A percentile compares a stretch with the other conserved stretches of the same genome.
Evolutionary conservation across 1,140 invertebrate genomes (phyloP).

Genomic region (Hydropsyche tenuis): DNA sequence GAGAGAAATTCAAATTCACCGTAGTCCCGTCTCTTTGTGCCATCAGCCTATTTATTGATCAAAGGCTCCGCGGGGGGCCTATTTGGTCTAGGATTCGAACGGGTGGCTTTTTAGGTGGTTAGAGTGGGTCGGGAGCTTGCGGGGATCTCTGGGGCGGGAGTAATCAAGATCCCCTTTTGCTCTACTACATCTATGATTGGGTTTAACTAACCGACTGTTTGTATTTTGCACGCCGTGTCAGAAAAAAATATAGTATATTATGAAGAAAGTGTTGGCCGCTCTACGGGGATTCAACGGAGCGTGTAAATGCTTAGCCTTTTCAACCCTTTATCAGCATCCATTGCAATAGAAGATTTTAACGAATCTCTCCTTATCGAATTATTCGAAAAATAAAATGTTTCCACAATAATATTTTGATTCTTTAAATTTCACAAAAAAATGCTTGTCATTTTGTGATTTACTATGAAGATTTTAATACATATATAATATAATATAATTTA

Average conservation of each 20-base stretch:
- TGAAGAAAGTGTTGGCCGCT: constrained; percentile 42
- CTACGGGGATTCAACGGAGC: constrained; percentile 2
- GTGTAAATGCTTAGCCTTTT: constrained; percentile 25
- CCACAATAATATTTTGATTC: too few species aligned
- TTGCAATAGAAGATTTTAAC: too few species aligned
- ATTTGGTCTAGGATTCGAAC: constrained; percentile 17
- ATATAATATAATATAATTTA: too few species aligned
- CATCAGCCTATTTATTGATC: constrained; percentile 50
- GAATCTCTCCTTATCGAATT: too few species aligned
- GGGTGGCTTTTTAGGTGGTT: too few species aligned
- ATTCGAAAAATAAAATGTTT: too few species aligned
- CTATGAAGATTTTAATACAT: too few species aligned
- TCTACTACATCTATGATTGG: constrained; percentile 49
- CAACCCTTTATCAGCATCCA: neutral
- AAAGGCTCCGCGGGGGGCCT: constrained; percentile 37
- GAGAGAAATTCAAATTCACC: constrained; percentile 46
- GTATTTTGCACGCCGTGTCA: constrained; percentile 44
- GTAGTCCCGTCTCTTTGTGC: constrained; percentile 45
- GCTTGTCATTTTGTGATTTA: too few species aligned
- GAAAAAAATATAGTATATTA: constrained; percentile 23
- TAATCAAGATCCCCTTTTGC: constrained; percentile 47
- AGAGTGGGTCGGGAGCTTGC: neutral
- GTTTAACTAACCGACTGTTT: constrained; percentile 51
- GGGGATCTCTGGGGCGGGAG: constrained; percentile 34
- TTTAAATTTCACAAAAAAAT: too few species aligned